Evolutionary conservation across 2,113 vertebrate genomes (phyloP), one percentile per base, ranked within the genome.

Genomic region (Brienomyrus longianalis): DNA sequence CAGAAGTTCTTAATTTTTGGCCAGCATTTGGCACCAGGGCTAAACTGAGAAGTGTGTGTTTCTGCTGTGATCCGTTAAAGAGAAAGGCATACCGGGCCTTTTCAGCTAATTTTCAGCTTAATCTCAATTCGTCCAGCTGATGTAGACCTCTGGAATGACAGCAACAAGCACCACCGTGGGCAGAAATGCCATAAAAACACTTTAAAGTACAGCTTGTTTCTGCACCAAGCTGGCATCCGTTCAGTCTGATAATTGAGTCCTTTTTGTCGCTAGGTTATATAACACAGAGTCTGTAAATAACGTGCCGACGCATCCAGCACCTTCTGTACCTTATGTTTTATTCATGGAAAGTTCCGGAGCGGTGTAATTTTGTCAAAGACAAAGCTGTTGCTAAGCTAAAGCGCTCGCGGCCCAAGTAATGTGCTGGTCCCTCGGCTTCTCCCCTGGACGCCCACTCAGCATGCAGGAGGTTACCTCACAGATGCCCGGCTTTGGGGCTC

Each of bases 341-440:
- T 97, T 97, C 96, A 97, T 96, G 91, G 95, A 95, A 91, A 93
- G 96, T 90, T 91, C 70, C 95, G 88, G 91, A 93, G 93, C 92
- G 93, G 95, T 96, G 95, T 94, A 93, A 95, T 93, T 95, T 97
- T 95, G 92, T 93, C 91, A 93, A 92, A 93, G 93, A 98, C 97
- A 97, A 98, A 98, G 96, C 97, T 97, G 98, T 99, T 99, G 97
- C 98, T 98, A 98, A 98, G 98, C 95, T 97, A 93, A 93, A 95
- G 93, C 94, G 93, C 95, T 96, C 90, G 91, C 91, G 92, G 93
- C 94, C 93, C 91, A 93, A 97, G 96, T 96, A 97, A 98, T 97
- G 96, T 95, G 95, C 92, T 94, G 93, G 94, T 96, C 91, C 94
- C 97, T 96, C 92, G 90, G 90, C 94, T 47, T 66, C 94, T 95